Base-by-base conservation (phyloP, 2,888 invertebrate species). In the Melipona beecheii region DNA sequence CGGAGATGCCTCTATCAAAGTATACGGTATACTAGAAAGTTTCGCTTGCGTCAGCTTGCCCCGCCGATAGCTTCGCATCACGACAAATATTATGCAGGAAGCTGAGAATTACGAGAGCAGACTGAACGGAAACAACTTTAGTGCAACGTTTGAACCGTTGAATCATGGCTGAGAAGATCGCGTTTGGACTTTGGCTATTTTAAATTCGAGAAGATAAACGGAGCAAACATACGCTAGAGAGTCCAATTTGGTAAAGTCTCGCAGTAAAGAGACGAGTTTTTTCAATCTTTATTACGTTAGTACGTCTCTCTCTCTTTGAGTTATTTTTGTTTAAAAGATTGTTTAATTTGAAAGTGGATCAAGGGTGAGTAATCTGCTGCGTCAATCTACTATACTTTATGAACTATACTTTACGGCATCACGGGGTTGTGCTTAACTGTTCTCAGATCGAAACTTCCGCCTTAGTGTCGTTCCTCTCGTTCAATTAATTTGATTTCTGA, bases 1-100 rank as follows among this genome's bases (percentile, higher is more conserved):
- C 31, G 58, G 52, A 50, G 50, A 21, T 9, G 50, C 4, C 36
- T 36, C n/a, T 56, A 79, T 75, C 70, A 36, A 56, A 56, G 64
- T 52, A 80, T 70, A 69, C 70, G 36, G 49, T 56, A 43, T 9
- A 76, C 24, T 65, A 56, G n/a, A 54, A 80, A 64, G 69, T 80
- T 74, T 52, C 43, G 49, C 11, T 6, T 52, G 36, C 64, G 70
- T 43, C 76, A 80, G 56, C 31, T 21, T 54, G 66, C 11, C 1
- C 13, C 15, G 9, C 17, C 65, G 71, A 80, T 80, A 66, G 64
- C n/a, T 17, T 21, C 70, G 31, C 50, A 76, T 80, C 75, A 50
- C n/a, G 65, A 56, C 24, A 76, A 80, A 75, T 69, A 79, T 75
- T 79, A 65, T 27, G 15, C 49, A 31, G 24, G 17, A 0, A 60